A percentile compares a stretch with the other conserved stretches of the same genome.
Conservation (phyloP, 1,140 invertebrate genomes). For the Aphidius ervi region DNA sequence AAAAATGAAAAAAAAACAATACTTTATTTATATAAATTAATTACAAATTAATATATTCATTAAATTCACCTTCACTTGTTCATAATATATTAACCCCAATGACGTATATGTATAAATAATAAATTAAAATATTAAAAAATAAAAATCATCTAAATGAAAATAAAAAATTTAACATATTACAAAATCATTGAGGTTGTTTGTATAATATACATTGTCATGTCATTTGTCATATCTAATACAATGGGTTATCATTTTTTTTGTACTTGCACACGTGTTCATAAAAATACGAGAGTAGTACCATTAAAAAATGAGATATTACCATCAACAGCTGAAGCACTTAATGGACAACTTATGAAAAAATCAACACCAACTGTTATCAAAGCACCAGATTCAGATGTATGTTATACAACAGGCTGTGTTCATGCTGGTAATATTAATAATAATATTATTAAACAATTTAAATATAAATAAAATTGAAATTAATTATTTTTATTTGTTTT, state of each 20-base stretch:
- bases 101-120: not conserved
- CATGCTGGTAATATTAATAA: slow-evolving; percentile 55
- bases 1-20: too few species aligned
- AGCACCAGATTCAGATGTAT: slow-evolving; percentile 47
- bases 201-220: slow-evolving; percentile 15
- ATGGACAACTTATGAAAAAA: slow-evolving; percentile 17
- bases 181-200: not conserved
- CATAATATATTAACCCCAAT: not conserved
- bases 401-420: slow-evolving; percentile 63
- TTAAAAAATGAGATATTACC: slow-evolving; percentile 43
- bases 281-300: slow-evolving; percentile 31
- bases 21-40: too few species aligned
- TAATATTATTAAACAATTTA: not conserved
- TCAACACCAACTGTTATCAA: slow-evolving; percentile 22
- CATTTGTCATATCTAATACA: slow-evolving; percentile 26
- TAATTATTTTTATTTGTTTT: not conserved
- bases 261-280: slow-evolving; percentile 23
- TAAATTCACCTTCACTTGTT: slow-evolving; percentile 12
- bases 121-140: not conserved
- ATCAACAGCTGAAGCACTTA: slow-evolving; percentile 47
- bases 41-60: not conserved
- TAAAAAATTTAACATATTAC: slow-evolving; percentile 1
- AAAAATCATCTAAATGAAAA: slow-evolving; percentile 11
- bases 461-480: slow-evolving; percentile 8
- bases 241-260: slow-evolving; percentile 23